Evolutionary conservation across 2,113 vertebrate species (phyloP).

Genomic region (Pterocles orientalis): DNA sequence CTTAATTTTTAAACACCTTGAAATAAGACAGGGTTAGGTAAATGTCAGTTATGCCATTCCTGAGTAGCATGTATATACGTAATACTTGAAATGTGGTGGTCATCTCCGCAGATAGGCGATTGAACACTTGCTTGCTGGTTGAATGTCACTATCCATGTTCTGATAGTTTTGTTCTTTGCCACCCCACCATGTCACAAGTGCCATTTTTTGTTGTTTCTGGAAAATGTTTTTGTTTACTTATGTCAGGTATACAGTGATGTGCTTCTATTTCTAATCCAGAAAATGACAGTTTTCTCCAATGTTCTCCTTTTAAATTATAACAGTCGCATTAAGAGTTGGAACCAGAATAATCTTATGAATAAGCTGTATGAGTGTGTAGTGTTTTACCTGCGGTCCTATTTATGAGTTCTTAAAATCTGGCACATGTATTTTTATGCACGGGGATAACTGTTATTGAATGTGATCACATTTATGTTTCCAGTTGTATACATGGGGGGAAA

Average conservation of each 20-base stretch:
- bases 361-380: neutral
- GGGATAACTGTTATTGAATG: neutral
- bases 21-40: neutral
- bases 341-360: neutral
- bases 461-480: neutral
- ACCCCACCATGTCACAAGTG: neutral
- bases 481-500: neutral
- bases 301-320: neutral
- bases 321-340: neutral
- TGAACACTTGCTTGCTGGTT: neutral
- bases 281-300: neutral
- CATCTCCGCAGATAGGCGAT: neutral
- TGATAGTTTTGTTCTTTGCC: neutral
- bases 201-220: neutral
- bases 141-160: neutral
- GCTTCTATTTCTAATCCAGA: neutral
- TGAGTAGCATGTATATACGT: neutral
- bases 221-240: neutral
- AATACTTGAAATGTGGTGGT: neutral
- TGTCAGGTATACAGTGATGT: fast-evolving
- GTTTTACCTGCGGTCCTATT: neutral
- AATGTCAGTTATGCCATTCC: neutral
- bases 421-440: neutral
- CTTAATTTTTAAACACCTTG: neutral
- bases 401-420: neutral